Conservation (phyloP, 2,113 vertebrate species). For the Crotalus viridis region DNA sequence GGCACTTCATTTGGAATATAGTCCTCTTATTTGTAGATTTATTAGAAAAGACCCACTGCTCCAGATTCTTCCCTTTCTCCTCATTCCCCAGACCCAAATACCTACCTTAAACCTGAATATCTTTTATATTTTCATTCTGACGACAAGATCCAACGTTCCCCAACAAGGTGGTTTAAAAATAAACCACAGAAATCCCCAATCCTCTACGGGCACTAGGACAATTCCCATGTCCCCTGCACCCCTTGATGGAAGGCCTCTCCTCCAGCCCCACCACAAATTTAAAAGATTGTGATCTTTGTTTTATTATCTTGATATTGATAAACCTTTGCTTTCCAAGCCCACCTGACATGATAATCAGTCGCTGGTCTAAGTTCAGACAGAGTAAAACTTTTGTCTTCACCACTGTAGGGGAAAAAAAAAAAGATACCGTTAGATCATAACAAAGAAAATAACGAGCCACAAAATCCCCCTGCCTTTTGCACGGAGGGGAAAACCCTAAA, state of each 20-base stretch:
- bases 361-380: slow-evolving; percentile 77
- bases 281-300: not conserved
- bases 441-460: slow-evolving; percentile 29
- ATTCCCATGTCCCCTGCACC: not conserved
- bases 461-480: not conserved
- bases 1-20: not conserved
- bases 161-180: not conserved
- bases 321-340: slow-evolving; percentile 21
- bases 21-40: not conserved
- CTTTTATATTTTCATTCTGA: not conserved
- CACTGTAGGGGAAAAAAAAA: slow-evolving; percentile 57
- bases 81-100: not conserved
- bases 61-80: not conserved
- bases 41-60: not conserved
- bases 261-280: not conserved
- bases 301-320: not conserved
- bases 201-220: not conserved
- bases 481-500: not conserved
- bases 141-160: not conserved
- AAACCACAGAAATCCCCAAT: not conserved
- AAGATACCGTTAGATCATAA: slow-evolving; percentile 33
- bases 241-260: not conserved
- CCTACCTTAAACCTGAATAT: not conserved
- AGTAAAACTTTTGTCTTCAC: slow-evolving; percentile 68
- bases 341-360: slow-evolving; percentile 77